Base-by-base conservation (phyloP, 2,888 invertebrate genomes). In the Abrostola triplasia region DNA sequence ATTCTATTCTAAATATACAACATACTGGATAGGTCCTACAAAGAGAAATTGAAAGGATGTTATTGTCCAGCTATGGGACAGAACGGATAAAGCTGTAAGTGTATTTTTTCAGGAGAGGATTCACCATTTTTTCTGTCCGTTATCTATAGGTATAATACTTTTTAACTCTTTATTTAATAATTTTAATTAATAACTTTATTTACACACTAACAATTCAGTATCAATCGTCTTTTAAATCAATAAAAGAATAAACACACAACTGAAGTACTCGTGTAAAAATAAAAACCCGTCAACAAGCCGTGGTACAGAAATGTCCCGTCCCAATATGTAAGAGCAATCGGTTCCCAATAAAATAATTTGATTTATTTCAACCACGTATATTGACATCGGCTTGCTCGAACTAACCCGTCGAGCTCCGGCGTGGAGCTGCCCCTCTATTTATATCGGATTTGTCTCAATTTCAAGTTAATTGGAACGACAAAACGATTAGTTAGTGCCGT, bases 401-500 rank as follows among this genome's bases (percentile, higher is more conserved):
- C 68, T 59, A 68, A 63, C 58, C 48, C 53, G 48, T 40, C 13
- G 36, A 4, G 13, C 44, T 47, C 10, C 54, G 38, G 53, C 38
- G 68, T 73, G 68, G 37, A 67, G 4, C 67, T 53, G 67, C 71
- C 69, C 65, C 48, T 65, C 71, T 75, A 74, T 81, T 82, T 83
- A 80, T 82, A 84, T 83, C 82, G 77, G 84, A 85, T 87, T 88
- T 86, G 86, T 85, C 84, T 85, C 84, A 76, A 83, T 80, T 90
- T 85, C 83, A 82, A 81, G 84, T 84, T 88, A 90, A 91, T 89
- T 89, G 85, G 84, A 86, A 87, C 87, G 84, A 89, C 86, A 90
- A 88, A 88, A 85, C 88, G 85, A 88, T 88, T 87, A 85, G 86
- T 87, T 77, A 75, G 67, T 61, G 61, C 70, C 77, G 68, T 82